These are phyloP conservation scores for Oxygymnocypris stewartii DNA, from an alignment of 2,113 vertebrate species.

Conservation along the genomic window DNA sequence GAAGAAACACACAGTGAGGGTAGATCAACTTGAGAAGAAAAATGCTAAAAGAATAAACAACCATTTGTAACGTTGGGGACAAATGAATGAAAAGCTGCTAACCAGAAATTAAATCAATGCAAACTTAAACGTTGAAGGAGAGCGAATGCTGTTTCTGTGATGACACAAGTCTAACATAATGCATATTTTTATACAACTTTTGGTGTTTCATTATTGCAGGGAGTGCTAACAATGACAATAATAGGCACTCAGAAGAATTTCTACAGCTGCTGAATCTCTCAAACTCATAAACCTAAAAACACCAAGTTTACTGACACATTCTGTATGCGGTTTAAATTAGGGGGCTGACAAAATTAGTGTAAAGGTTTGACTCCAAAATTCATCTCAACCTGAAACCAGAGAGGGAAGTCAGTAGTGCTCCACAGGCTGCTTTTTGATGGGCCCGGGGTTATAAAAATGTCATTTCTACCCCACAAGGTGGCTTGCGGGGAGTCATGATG, in stretches of 20 bases:
- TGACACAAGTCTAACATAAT: not conserved
- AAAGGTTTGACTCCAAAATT: constrained; percentile 7
- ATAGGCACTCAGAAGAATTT: not conserved
- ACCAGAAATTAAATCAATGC: not conserved
- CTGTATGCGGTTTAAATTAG: not conserved
- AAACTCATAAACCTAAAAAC: not conserved
- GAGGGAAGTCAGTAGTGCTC: constrained; percentile 64
- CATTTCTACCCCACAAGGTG: constrained; percentile 80
- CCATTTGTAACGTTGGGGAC: not conserved
- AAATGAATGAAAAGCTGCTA: not conserved
- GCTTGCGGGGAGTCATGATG: constrained; percentile 69
- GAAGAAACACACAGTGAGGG: not conserved
- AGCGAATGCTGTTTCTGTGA: not conserved
- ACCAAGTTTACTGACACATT: not conserved
- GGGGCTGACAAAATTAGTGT: constrained; percentile 23
- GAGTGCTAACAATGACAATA: not conserved
- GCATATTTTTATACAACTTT: not conserved
- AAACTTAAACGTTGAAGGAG: not conserved
- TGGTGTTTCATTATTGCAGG: not conserved
- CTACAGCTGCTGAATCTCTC: not conserved
- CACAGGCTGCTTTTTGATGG: constrained; percentile 81
- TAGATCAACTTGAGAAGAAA: constrained; percentile 26
- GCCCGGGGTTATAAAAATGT: constrained; percentile 83
- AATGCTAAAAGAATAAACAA: constrained; percentile 14
- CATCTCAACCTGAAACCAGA: constrained; percentile 59